phyloP scores from a whole-genome alignment of 2,113 vertebrate genomes.

The Vicugna pacos region DNA sequence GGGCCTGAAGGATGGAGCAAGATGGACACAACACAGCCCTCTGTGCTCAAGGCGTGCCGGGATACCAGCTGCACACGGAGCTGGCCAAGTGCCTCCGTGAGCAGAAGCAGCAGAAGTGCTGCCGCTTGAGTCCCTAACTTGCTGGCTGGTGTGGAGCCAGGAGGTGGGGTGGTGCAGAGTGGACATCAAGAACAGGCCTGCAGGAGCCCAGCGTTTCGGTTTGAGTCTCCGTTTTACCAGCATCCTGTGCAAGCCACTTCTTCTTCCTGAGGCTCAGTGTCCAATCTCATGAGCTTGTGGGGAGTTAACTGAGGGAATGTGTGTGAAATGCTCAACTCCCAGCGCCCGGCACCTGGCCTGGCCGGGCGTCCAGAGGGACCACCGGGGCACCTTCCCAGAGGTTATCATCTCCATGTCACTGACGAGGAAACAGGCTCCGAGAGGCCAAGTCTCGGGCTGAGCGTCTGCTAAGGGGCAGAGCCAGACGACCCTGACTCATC shows the following conservation, averaged over 20 bases:
- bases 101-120: fast-evolving
- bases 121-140: fast-evolving
- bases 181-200: neutral
- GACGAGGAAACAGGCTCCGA: fast-evolving
- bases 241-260: neutral
- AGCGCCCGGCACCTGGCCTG: fast-evolving
- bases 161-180: neutral
- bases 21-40: neutral
- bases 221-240: neutral
- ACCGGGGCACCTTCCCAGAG: fast-evolving
- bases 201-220: neutral
- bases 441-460: neutral
- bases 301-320: neutral
- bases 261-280: neutral
- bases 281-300: neutral
- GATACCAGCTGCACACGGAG: fast-evolving
- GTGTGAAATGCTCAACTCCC: fast-evolving
- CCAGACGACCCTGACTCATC: neutral
- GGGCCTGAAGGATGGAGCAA: fast-evolving
- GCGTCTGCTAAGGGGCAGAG: fast-evolving
- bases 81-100: neutral
- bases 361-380: fast-evolving
- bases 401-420: fast-evolving
- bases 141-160: fast-evolving
- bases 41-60: neutral